These are phyloP conservation scores for Mormyrus hasselquistii DNA, from an alignment of 2,797 vertebrate species.

Conservation along the genomic window DNA sequence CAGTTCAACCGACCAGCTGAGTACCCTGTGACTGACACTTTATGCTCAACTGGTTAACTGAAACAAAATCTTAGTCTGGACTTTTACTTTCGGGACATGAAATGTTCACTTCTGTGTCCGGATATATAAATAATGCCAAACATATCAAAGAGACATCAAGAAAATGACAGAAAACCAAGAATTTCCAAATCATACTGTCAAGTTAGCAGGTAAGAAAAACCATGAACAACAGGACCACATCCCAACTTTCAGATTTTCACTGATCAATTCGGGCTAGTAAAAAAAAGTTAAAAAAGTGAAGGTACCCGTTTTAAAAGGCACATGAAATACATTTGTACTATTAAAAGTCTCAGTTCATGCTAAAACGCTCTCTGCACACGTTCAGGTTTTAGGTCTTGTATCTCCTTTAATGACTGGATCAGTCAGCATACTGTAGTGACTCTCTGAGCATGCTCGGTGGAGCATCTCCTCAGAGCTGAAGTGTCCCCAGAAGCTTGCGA, in stretches of 20 bases:
- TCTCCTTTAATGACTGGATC: not conserved
- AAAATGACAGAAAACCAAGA: not conserved
- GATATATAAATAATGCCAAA: conserved; percentile 4
- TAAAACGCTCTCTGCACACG: not conserved
- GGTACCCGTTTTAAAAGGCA: not conserved
- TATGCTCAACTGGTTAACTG: not conserved
- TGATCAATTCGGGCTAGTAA: not conserved
- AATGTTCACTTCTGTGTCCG: not conserved
- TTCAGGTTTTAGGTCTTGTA: not conserved
- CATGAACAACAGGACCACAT: not conserved
- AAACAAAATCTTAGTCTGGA: not conserved
- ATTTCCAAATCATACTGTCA: not conserved
- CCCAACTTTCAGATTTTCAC: not conserved
- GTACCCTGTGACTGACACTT: not conserved
- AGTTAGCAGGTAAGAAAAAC: not conserved
- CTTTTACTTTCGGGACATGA: not conserved
- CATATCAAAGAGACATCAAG: not conserved
- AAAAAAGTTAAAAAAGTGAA: not conserved
- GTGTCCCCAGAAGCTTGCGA: conserved; percentile 61
- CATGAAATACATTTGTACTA: not conserved
- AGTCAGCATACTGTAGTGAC: not conserved
- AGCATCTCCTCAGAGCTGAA: conserved; percentile 48
- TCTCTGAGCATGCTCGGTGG: not conserved
- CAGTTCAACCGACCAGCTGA: not conserved
- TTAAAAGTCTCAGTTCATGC: not conserved